These are phyloP conservation scores for Melangyna quadrimaculata DNA, from an alignment of 2,888 invertebrate genomes.

Conservation along the genomic window DNA sequence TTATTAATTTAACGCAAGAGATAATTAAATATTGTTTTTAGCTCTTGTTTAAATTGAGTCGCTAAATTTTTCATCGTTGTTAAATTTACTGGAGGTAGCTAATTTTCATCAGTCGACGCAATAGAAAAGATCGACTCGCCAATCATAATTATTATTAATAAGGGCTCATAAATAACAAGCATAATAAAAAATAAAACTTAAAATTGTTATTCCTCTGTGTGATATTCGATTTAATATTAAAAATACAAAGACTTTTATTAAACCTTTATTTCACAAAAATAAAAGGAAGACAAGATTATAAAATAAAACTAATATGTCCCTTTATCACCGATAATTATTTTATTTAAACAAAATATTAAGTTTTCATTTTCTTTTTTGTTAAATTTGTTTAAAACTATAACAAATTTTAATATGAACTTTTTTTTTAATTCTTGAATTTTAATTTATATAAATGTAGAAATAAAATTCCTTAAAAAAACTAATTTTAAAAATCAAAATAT, in stretches of 20 bases:
- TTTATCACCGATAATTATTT: slow-evolving; percentile 49
- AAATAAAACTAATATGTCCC: slow-evolving; percentile 39
- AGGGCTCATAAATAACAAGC: not conserved
- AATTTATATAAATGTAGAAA: slow-evolving; percentile 29
- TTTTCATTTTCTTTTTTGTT: slow-evolving; percentile 11
- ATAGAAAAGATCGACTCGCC: not conserved
- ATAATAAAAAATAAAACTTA: slow-evolving; percentile 29
- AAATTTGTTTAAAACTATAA: not conserved
- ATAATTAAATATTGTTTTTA: slow-evolving; percentile 19
- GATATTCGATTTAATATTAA: slow-evolving; percentile 73
- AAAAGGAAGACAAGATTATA: slow-evolving; percentile 40
- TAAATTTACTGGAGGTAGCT: not conserved
- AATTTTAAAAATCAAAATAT: not conserved
- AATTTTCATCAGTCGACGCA: not conserved
- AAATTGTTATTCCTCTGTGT: slow-evolving; percentile 74
- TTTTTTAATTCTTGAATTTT: not conserved
- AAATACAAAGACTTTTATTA: slow-evolving; percentile 61
- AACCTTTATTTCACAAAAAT: slow-evolving; percentile 43
- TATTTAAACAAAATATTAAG: slow-evolving; percentile 42
- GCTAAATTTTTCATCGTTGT: not conserved
- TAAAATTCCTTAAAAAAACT: not conserved
- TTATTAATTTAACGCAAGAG: slow-evolving; percentile 24
- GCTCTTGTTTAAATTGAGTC: not conserved
- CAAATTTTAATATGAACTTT: slow-evolving; percentile 1
- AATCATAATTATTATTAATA: slow-evolving; percentile 12